Base-by-base conservation (phyloP, 2,113 vertebrate species). In the Channa maculata region DNA sequence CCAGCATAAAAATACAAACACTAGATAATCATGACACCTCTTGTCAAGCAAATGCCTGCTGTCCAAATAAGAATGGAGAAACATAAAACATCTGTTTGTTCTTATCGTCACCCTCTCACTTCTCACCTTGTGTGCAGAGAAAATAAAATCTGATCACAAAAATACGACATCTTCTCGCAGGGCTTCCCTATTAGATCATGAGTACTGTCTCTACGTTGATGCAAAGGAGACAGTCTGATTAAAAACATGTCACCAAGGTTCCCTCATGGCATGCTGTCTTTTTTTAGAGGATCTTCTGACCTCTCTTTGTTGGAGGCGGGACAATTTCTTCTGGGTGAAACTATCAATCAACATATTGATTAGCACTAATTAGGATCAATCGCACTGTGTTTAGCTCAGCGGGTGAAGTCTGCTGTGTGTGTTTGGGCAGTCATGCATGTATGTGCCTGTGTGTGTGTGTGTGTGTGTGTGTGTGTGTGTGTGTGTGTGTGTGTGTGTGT, bases 271-370 rank as follows among this genome's bases (percentile, higher is more conserved):
- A 0, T 41, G 55, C 43, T 60, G 24, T 24, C 24, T 24, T 24
- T 24, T 24, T 24, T 24, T 24, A 72, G 8, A 75, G 38, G 54
- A 49, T 65, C 36, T 11, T 33, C 4, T 85, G 74, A 54, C 71
- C 65, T 71, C 69, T 65, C 43, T 71, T 72, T 78, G 58, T 39
- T 63, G 57, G 59, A 52, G 73, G 72, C 84, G 59, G 5, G 73
- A 58, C 8, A 1, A 60, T 79, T 77, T 78, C 76, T 71, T 55
- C 65, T 33, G 65, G 54, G 55, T 58, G 37, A 83, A 87, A 85
- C 90, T 84, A 92, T 88, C 88, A 88, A 90, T 93, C 85, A 87
- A 68, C 79, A 82, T 90, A 92, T 92, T 86, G 88, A 91, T 91
- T 80, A 45, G 58, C 52, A 38, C 67, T 91, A 92, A 92, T 91